Evolutionary conservation across 1,140 invertebrate genomes (phyloP), one percentile per base, ranked within the genome.

Genomic region (Trypoxylus dichotomus): DNA sequence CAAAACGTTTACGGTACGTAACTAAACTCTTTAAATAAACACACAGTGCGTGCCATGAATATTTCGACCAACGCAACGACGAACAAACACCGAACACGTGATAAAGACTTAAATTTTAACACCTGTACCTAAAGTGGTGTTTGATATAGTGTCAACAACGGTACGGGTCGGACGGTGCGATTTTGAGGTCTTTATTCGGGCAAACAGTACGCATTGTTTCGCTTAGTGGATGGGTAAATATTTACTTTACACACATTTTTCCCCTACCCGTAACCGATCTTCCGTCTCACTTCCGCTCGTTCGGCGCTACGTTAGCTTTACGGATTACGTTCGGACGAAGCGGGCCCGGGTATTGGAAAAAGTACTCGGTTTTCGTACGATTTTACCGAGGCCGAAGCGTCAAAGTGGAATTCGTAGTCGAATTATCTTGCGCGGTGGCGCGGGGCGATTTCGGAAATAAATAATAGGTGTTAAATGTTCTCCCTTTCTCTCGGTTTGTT

Each of bases 51-150:
- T 54, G 47, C 47, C 47, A 19, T n/a, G 19, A 54, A 54, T 54
- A 54, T 54, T 54, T 54, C 47, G 15, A 19, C 32, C 32, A 37
- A 37, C 32, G 32, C 32, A 5, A 37, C 32, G 19, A 19, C 19
- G 47, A 19, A 15, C 19, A 54, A 54, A 54, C 47, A 54, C 19
- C 19, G 47, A 54, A 54, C 47, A 54, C 47, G 47, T 54, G 47
- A 54, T 54, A 54, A 54, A 54, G 47, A 54, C 47, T 54, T 54
- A 54, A 54, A 54, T 54, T 54, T 54, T 54, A 54, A 54, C 47
- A 54, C 47, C 47, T 54, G 47, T 54, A 54, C 47, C 47, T 54
- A 54, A 54, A 54, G 47, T 54, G 47, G 47, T 54, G 47, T 54
- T 54, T 54, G 47, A 54, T 54, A 54, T 54, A 19, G 47, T 54